Base-by-base conservation (phyloP, 1,140 invertebrate genomes). In the Drosophila kikkawai region DNA sequence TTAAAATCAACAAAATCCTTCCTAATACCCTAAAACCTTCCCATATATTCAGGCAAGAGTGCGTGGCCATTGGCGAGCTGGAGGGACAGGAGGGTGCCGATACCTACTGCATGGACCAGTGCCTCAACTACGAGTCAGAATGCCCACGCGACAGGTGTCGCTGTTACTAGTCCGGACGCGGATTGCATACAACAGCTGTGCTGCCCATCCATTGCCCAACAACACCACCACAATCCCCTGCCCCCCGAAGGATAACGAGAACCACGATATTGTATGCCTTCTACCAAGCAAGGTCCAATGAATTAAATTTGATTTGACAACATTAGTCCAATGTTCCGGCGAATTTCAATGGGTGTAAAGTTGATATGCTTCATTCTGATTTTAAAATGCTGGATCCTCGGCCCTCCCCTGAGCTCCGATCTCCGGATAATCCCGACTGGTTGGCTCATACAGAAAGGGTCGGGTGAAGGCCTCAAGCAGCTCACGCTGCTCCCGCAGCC, bases 51-150 rank as follows among this genome's bases (percentile, higher is more conserved):
- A 98, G 97, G 39, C 94, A 96, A 83, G 94, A 95, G 34, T 98
- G 97, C 85, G 95, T 96, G 57, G 96, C 96, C 2, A 94, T 97
- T 47, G 96, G 97, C 11, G 96, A 97, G 75, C 92, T 96, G 64
- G 95, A 93, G 79, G 96, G 96, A 13, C 93, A 94, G 58, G 94
- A 94, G 13, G 97, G 96, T 32, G 96, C 96, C 7, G 96, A 96
- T 75, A 95, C 96, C n/a, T 96, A 97, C 82, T 97, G 97, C 85
- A 95, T 96, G 94, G 96, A 97, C 91, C 94, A 96, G 71, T 97
- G 97, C 93, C 94, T 97, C 61, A 95, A 96, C 17, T 96, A 96
- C 92, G 95, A 95, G 13, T 94, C 95, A 4, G 90, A 94, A 47
- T 97, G 97, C 88, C 96, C 96, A 4, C 92, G 93, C 32, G 92